Conservation (phyloP, 1,140 invertebrate species). For the Micrasema minimum region DNA sequence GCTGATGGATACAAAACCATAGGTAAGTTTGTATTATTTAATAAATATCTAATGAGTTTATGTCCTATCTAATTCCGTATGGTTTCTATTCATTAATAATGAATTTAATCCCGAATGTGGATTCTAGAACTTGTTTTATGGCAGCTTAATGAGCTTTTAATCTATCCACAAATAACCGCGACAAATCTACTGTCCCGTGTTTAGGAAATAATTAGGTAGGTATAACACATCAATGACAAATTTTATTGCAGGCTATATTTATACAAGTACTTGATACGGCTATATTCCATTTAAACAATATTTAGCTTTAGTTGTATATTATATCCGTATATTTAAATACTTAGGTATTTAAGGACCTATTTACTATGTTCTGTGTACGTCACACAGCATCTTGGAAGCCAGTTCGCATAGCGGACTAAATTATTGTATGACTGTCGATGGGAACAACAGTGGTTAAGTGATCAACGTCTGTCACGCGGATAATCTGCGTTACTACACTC, state of each 20-base stretch:
- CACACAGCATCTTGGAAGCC: conserved; percentile 3
- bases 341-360: not conserved
- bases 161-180: not conserved
- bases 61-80: not conserved
- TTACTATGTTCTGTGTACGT: too few relatives aligned
- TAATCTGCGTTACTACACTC: conserved; percentile 10
- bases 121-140: conserved; percentile 2
- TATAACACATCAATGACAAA: conserved; percentile 15
- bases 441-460: conserved; percentile 48
- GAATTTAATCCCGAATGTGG: too few relatives aligned
- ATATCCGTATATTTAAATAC: too few relatives aligned
- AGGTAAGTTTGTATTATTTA: conserved; percentile 3
- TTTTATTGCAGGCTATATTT: not conserved
- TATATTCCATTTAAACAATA: too few relatives aligned
- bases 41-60: not conserved
- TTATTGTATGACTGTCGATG: conserved; percentile 32
- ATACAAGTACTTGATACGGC: not conserved
- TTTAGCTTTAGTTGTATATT: too few relatives aligned
- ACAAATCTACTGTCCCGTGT: conserved; percentile 4
- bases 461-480: conserved; percentile 46
- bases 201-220: too few relatives aligned
- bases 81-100: too few relatives aligned
- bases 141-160: conserved; percentile 14
- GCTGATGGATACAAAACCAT: conserved; percentile 8
- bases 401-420: conserved; percentile 29